Base-by-base conservation (phyloP, 2,888 invertebrate species). In the Eristalinus aeneus region DNA sequence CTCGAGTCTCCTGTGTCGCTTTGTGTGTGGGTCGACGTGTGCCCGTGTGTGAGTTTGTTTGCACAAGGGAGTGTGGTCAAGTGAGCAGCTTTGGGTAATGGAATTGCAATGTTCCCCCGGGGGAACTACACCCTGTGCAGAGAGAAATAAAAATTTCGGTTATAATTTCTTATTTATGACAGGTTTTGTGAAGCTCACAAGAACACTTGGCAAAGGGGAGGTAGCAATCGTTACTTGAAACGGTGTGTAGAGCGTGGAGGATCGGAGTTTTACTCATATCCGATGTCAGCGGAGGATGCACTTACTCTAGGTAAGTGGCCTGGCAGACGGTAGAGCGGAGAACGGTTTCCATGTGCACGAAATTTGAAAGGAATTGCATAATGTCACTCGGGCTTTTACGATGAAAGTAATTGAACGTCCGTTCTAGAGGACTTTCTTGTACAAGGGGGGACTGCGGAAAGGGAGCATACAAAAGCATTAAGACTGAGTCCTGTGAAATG, bases 21-120 rank as follows among this genome's bases (percentile, higher is more conserved):
- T 8, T 39, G 27, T 27, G 27, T 27, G 27, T 27, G 27, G 2
- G 27, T 27, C 5, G 27, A 4, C 39, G n/a, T 8, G 9, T 20
- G n/a, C n/a, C 2, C 1, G 20, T 20, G 22, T 10, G 5, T 32
- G 22, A 12, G 9, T 71, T 46, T 84, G 46, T 65, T 12, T 39
- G 71, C 61, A 75, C 67, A 76, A 80, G 60, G 61, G 54, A 72
- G 54, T 60, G 71, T 76, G 80, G 80, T 76, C 80, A 84, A 80
- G 80, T 81, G 80, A 80, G 53, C 72, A 80, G 80, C 84, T 84
- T 84, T 76, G 75, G 72, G 80, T 63, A 84, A 79, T 84, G 72
- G 80, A 80, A 76, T 84, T 72, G 75, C 68, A 77, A n/a, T 60
- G 12, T 54, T n/a, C 39, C 63, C 58, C 58, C 20, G 3, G 20